phyloP scores from a whole-genome alignment of 1,140 invertebrate genomes.

The Agrypnia vestita region DNA sequence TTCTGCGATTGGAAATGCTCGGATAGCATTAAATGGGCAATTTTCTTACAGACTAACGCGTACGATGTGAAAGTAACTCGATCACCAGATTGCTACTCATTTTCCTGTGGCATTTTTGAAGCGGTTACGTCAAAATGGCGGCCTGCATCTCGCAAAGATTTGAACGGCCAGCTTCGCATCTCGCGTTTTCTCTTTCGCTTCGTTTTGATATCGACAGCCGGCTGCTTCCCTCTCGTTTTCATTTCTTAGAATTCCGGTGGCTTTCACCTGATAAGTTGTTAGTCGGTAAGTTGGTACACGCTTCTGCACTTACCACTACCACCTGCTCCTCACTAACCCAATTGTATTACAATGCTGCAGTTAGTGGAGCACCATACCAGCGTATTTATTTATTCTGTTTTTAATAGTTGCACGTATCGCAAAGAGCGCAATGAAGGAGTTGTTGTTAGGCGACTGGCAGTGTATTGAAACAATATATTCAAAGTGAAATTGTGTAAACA shows the following conservation, averaged over 20 bases:
- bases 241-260: slow-evolving; percentile 21
- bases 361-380: too few relatives aligned
- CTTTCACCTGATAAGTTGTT: slow-evolving; percentile 25
- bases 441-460: too few relatives aligned
- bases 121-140: background rate
- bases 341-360: too few relatives aligned
- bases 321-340: too few relatives aligned
- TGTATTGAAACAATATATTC: too few relatives aligned
- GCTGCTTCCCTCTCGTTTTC: slow-evolving; percentile 18
- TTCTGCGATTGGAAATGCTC: slow-evolving; percentile 22
- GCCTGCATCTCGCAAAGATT: too few relatives aligned
- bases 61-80: slow-evolving; percentile 15
- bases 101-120: slow-evolving; percentile 12
- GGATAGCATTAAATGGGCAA: background rate
- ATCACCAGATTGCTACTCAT: slow-evolving; percentile 4
- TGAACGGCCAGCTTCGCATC: too few relatives aligned
- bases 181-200: slow-evolving; percentile 16
- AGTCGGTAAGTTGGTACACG: background rate
- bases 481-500: too few relatives aligned
- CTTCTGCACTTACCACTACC: background rate
- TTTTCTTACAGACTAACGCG: slow-evolving; percentile 14
- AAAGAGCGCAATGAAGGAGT: too few relatives aligned
- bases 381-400: too few relatives aligned
- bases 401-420: too few relatives aligned
- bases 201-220: slow-evolving; percentile 9